Percentiles rank a stretch among this genome's conserved stretches.
Evolutionary conservation across 2,113 vertebrate species (phyloP).

Genomic region (crab-eating macaque (Macaca fascicularis)): T2T-MFA8v1.1 NC_088388.1:19900001-19900500

Average conservation of each 20-base stretch:
- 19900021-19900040: conserved; percentile 6
- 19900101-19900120: not conserved
- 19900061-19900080: not conserved
- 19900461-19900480: not conserved
- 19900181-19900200: too few relatives aligned
- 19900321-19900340: not conserved
- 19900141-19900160: too few relatives aligned
- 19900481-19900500: not conserved
- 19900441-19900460: not conserved
- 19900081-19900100: not conserved
- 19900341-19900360: not conserved
- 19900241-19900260: too few relatives aligned
- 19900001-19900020: conserved; percentile 23
- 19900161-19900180: too few relatives aligned
- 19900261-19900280: too few relatives aligned
- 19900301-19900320: not conserved
- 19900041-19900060: conserved; percentile 52
- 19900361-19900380: not conserved
- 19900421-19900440: not conserved
- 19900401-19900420: conserved; percentile 9
- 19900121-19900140: not conserved
- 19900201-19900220: too few relatives aligned
- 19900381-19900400: not conserved
- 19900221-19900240: too few relatives aligned
- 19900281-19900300: not conserved